These are phyloP conservation scores for Seriola aureovittata DNA, from an alignment of 2,113 vertebrate genomes.

Conservation along the genomic window DNA sequence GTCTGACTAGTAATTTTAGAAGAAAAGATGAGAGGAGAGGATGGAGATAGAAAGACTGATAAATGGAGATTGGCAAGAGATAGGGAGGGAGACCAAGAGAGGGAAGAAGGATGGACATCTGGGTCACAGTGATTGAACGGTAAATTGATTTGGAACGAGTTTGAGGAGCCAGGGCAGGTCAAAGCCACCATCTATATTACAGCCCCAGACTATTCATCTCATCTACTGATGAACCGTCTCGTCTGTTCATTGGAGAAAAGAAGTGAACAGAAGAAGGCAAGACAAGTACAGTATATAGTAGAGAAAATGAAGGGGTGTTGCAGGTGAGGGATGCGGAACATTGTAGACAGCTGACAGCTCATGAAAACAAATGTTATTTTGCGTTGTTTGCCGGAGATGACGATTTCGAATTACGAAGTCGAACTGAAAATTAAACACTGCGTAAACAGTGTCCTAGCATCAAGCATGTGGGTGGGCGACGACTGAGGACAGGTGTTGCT, in stretches of 20 bases:
- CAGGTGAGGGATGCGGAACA: neutral
- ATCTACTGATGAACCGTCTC: slow-evolving; percentile 51
- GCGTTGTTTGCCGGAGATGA: neutral
- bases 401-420: neutral
- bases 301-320: neutral
- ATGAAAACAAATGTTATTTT: neutral
- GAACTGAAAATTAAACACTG: neutral
- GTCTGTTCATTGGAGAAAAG: slow-evolving; percentile 33
- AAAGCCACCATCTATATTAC: slow-evolving; percentile 81
- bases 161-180: slow-evolving; percentile 75
- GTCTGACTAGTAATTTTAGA: slow-evolving; percentile 39
- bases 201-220: slow-evolving; percentile 77
- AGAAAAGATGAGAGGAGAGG: slow-evolving; percentile 56
- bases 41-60: slow-evolving; percentile 68
- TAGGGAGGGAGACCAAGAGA: slow-evolving; percentile 38
- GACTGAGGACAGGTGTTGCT: neutral
- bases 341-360: neutral
- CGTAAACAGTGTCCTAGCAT: no score
- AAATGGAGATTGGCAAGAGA: slow-evolving; percentile 69
- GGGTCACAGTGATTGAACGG: slow-evolving; percentile 75
- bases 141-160: slow-evolving; percentile 84
- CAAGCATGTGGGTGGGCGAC: neutral
- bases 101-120: slow-evolving; percentile 64
- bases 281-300: neutral
- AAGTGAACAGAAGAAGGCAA: slow-evolving; percentile 11